Percentiles rank a stretch among this genome's conserved stretches.
phyloP scores from a whole-genome alignment of 2,888 invertebrate species.

The Eupsilia transversa region DNA sequence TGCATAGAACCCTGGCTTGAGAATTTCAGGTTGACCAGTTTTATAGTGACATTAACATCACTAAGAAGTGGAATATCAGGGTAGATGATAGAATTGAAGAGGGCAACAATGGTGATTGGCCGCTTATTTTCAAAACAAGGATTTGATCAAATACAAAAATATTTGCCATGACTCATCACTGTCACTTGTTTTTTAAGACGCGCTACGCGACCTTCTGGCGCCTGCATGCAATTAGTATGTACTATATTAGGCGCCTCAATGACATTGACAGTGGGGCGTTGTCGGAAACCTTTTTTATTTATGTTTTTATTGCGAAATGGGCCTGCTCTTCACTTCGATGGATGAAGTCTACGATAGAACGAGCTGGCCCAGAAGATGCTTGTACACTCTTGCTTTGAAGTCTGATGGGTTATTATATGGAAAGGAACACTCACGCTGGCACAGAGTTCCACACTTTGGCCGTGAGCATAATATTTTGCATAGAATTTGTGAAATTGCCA shows the following conservation, averaged over 20 bases:
- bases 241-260: neutral
- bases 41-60: neutral
- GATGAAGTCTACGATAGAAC: no score
- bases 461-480: no score
- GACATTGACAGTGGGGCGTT: neutral
- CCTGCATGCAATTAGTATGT: neutral
- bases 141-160: neutral
- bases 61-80: neutral
- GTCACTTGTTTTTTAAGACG: neutral
- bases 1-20: constrained; percentile 34
- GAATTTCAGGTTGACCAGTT: constrained; percentile 16
- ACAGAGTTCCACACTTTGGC: no score
- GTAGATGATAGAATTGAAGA: neutral
- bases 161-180: neutral
- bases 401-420: no score
- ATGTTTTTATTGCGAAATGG: no score
- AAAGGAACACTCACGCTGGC: no score
- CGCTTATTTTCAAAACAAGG: neutral
- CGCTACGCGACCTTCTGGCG: neutral
- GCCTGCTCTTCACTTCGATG: no score
- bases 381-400: no score
- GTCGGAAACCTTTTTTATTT: neutral
- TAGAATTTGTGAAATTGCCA: neutral
- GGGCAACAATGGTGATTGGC: neutral
- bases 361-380: no score